Evolutionary conservation across 2,888 invertebrate genomes (phyloP), one percentile per base, ranked within the genome.

Genomic region (Ferrisia virgata): DNA sequence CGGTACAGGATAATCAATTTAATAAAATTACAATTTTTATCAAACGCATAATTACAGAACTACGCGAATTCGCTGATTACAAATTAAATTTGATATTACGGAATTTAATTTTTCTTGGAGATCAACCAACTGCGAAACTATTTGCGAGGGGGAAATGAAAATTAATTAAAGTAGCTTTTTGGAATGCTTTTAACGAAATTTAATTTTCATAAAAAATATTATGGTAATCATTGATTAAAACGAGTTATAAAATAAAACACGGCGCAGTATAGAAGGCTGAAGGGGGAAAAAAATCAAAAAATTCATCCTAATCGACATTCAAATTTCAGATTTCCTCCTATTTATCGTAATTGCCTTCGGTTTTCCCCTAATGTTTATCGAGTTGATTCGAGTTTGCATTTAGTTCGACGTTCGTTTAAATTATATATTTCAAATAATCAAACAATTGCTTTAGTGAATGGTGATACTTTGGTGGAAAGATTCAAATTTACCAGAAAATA

Each of bases 111-210:
- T 64, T 64, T 64, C 28, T 64, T 64, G 64, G 64, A 64, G 28
- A 64, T 64, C 64, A 64, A 64, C 64, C 64, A 64, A 64, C 64
- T 28, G 64, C 64, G 28, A 64, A 64, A 64, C 64, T 64, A 64
- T 64, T 64, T 28, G 28, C 64, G 28, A 64, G 28, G 53, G 22
- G 53, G 22, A 18, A 28, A 64, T 64, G 64, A 6, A 64, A 64
- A 64, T 64, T 64, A 64, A 64, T 64, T 64, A 64, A 64, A 64
- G 64, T 64, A 64, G 64, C 64, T 64, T 64, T 64, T 64, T 64
- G 64, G 64, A 64, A 28, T 28, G 64, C 64, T 64, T 64, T 28
- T 64, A 64, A 64, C 64, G 28, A 64, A 64, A 64, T 64, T 64
- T 64, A 64, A 64, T 64, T 64, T 64, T 64, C 64, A 28, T 64